phyloP scores from a whole-genome alignment of 2,797 vertebrate species.

The Spizella passerina region DNA sequence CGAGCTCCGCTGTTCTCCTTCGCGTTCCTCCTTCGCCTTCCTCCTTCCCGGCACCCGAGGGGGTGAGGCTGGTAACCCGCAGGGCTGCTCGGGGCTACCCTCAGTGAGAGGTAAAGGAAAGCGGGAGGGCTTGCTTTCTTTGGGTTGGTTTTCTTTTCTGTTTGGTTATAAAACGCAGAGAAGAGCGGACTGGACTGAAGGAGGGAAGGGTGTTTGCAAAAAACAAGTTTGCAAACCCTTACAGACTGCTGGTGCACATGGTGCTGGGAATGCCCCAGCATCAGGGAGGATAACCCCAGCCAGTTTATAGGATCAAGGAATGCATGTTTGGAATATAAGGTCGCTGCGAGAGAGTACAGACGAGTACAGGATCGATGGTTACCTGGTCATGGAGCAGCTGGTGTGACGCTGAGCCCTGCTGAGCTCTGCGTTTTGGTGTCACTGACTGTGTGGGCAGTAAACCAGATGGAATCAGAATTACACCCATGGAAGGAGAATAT shows the following conservation, averaged over 20 bases:
- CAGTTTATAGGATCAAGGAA: not conserved
- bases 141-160: not conserved
- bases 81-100: not conserved
- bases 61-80: not conserved
- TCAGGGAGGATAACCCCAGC: not conserved
- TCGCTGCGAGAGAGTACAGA: fast-evolving
- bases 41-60: not conserved
- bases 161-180: not conserved
- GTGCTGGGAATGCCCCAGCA: not conserved
- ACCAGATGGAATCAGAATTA: not conserved
- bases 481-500: not conserved
- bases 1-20: not conserved
- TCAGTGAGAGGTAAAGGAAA: not conserved
- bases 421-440: not conserved
- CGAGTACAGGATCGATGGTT: fast-evolving
- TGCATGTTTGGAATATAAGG: fast-evolving
- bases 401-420: not conserved
- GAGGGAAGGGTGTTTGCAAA: not conserved
- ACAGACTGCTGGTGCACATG: fast-evolving
- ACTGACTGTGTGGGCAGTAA: not conserved
- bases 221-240: not conserved
- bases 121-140: not conserved
- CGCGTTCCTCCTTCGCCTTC: not conserved
- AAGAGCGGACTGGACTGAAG: not conserved
- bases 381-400: fast-evolving